Percentiles rank a stretch among this genome's conserved stretches.
Evolutionary conservation across 1,140 invertebrate species (phyloP).

Genomic region (Rhysida immarginata): DNA sequence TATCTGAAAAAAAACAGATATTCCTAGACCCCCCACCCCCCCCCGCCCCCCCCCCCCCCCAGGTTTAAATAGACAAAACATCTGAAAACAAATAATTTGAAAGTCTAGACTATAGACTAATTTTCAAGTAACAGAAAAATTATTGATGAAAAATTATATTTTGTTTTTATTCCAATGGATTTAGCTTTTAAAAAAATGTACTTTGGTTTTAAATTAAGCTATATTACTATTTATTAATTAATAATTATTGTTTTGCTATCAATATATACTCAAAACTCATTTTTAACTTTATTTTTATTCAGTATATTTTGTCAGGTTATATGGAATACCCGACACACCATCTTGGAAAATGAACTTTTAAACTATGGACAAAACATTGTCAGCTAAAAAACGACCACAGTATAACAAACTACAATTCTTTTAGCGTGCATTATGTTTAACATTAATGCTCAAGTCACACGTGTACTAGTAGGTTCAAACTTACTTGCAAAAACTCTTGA

Average conservation of each 20-base stretch:
- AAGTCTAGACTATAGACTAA: neutral
- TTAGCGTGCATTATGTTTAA: neutral
- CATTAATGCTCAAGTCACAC: neutral
- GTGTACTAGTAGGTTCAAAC: neutral
- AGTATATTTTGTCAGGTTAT: neutral
- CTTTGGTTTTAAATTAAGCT: neutral
- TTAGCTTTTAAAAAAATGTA: neutral
- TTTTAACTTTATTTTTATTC: neutral
- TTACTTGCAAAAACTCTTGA: neutral
- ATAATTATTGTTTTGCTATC: neutral
- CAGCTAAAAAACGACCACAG: neutral
- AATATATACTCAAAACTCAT: neutral
- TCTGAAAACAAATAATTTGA: neutral
- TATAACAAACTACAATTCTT: neutral
- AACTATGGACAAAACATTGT: neutral
- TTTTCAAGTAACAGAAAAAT: neutral
- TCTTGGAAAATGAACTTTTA: neutral
- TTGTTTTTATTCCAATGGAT: neutral
- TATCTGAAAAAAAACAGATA: neutral
- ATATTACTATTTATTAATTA: neutral
- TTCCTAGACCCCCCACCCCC: neutral
- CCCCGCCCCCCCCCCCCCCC: too few species aligned
- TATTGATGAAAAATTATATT: too few species aligned
- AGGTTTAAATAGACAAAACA: neutral
- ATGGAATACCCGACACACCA: neutral